A percentile compares a stretch with the other conserved stretches of the same genome.
phyloP scores from a whole-genome alignment of 2,888 invertebrate genomes.

The Drosophila hamatofila region DNA sequence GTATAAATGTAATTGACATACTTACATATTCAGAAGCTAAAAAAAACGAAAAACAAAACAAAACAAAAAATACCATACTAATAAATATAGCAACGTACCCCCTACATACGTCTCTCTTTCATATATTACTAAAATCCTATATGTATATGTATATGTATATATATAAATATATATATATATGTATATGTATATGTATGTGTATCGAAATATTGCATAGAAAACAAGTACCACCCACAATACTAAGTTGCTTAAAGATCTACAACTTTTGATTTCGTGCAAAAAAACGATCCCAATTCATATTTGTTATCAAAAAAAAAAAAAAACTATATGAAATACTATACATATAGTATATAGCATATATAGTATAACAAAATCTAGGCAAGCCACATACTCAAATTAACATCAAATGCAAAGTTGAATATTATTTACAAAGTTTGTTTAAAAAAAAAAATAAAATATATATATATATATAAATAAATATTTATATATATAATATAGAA shows the following conservation, averaged over 20 bases:
- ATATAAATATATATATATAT: constrained; percentile 1
- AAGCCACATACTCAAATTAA: constrained; percentile 70
- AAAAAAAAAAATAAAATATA: constrained; percentile 12
- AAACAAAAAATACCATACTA: constrained; percentile 36
- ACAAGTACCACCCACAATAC: constrained; percentile 5
- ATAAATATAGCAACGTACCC: constrained; percentile 71
- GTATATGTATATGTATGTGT: constrained; percentile 22
- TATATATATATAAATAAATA: constrained; percentile 13
- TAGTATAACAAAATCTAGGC: constrained; percentile 38
- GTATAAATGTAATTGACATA: constrained; percentile 69
- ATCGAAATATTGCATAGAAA: constrained; percentile 31
- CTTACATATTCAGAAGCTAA: constrained; percentile 47
- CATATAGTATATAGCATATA: constrained; percentile 18
- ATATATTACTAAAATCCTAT: constrained; percentile 17
- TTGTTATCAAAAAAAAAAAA: constrained; percentile 52
- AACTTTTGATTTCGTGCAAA: constrained; percentile 41
- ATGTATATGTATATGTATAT: constrained; percentile 13
- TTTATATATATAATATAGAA: constrained; percentile 12
- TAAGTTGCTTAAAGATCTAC: constrained; percentile 16
- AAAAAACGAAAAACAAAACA: constrained; percentile 11
- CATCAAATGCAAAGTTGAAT: constrained; percentile 60
- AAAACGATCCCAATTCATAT: constrained; percentile 14
- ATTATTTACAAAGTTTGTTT: constrained; percentile 52
- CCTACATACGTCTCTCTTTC: constrained; percentile 74
- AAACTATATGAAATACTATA: constrained; percentile 22